Conservation (phyloP, 2,797 vertebrate species). For the Thripadectes ignobilis region DNA sequence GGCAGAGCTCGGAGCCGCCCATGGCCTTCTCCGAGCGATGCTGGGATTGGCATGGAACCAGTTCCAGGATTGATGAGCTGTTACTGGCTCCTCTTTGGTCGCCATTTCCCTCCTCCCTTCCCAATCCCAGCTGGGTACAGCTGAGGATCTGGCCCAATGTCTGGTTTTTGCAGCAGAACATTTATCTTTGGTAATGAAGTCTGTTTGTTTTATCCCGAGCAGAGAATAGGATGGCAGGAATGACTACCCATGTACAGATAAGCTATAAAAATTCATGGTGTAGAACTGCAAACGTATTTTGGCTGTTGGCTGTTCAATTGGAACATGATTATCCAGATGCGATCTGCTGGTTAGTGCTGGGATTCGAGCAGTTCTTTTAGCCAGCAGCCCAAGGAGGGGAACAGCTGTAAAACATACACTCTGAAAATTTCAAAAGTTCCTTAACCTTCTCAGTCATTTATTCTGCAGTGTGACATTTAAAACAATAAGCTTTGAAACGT, state of each 20-base stretch:
- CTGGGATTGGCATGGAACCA: constrained; percentile 33
- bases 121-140: constrained; percentile 38
- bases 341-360: constrained; percentile 40
- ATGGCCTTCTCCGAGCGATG: neutral
- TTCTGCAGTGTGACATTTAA: constrained; percentile 21
- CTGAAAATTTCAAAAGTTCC: constrained; percentile 1
- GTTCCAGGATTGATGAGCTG: constrained; percentile 50
- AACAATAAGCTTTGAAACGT: constrained; percentile 8
- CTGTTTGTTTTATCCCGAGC: neutral
- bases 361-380: neutral
- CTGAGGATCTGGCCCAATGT: constrained; percentile 32
- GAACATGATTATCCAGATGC: constrained; percentile 65
- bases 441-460: constrained; percentile 31
- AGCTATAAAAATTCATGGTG: constrained; percentile 14
- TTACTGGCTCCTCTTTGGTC: constrained; percentile 41
- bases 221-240: neutral
- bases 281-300: constrained; percentile 11
- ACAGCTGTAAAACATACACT: constrained; percentile 57
- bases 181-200: neutral
- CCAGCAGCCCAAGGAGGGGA: constrained; percentile 40
- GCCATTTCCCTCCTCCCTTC: neutral
- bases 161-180: neutral
- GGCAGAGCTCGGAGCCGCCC: neutral
- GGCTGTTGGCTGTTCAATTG: constrained; percentile 4
- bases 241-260: neutral